A percentile compares a stretch with the other conserved stretches of the same genome.
Conservation (phyloP, 2,113 vertebrate species). For the Pandion haliaetus region DNA sequence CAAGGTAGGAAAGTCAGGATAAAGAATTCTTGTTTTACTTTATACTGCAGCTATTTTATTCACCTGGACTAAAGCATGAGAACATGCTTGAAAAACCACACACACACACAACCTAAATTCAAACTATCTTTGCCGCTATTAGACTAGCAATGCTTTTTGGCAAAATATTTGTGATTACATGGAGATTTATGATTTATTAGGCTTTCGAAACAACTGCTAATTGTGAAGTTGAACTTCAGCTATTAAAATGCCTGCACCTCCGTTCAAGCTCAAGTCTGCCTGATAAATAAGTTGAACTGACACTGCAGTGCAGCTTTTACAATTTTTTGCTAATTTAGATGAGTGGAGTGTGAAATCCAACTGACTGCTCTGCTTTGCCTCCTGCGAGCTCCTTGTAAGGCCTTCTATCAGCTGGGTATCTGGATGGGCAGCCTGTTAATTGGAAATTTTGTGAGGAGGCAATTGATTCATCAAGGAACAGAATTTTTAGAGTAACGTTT, state of each 20-base stretch:
- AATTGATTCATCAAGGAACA: not conserved
- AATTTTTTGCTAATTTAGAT: not conserved
- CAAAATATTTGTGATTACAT: not conserved
- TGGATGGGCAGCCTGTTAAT: not conserved
- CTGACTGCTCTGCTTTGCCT: not conserved
- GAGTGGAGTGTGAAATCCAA: not conserved
- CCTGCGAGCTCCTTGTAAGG: not conserved
- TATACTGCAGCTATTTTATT: not conserved
- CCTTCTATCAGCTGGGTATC: not conserved
- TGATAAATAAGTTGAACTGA: not conserved
- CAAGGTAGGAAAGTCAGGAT: not conserved
- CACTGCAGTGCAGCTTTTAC: not conserved
- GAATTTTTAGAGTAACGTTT: not conserved
- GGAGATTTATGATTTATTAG: not conserved
- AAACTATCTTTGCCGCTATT: not conserved
- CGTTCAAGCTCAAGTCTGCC: not conserved
- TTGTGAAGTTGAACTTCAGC: not conserved
- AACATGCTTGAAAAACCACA: not conserved
- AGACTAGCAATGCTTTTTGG: not conserved
- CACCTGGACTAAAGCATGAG: not conserved
- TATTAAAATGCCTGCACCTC: not conserved
- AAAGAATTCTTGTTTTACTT: slow-evolving; percentile 19
- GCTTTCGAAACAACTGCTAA: not conserved
- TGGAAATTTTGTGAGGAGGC: not conserved
- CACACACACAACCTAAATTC: not conserved